Evolutionary conservation across 2,888 invertebrate genomes (phyloP), one percentile per base, ranked within the genome.

Genomic region (Diarsia rubi): DNA sequence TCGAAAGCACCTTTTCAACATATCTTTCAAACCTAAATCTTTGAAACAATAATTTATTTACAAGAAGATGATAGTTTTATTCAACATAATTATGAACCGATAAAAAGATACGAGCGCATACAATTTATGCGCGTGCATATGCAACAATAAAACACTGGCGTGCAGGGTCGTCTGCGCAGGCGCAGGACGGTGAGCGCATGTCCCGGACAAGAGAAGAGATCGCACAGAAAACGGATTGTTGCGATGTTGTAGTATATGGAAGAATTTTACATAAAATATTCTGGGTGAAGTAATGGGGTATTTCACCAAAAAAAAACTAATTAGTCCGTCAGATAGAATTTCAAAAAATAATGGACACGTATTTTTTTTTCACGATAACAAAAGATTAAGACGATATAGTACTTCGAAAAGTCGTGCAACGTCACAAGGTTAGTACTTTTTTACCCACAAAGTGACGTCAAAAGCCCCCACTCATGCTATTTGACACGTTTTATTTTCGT

Each of bases 141-240:
- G 92, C 88, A 89, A 92, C 90, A 89, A 93, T 93, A 92, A 92
- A 92, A 92, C 92, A 88, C 79, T 78, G 81, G 81, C 75, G 81
- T 72, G 84, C 76, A 81, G 70, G 45, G 66, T 77, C 70, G 78
- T 78, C 82, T 79, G 83, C 90, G 92, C 92, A 86, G 76, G 84
- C 91, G 92, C 92, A 90, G 85, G 84, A 79, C 91, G 86, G 93
- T 91, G 85, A 92, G 91, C 84, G 85, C 88, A 86, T 89, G 89
- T 89, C 85, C 81, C 83, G 85, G 85, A 92, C 92, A 93, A 94
- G 93, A 93, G 89, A 88, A 89, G 83, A 89, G 90, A 92, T 90
- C 89, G 89, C 89, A 85, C 87, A 90, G 86, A 85, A 86, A 73
- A 86, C 74, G 85, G 87, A 79, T 84, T 88, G 87, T 89, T 90